Evolutionary conservation across 2,113 vertebrate species (phyloP), one percentile per base, ranked within the genome.

Genomic region (Ceyx melanurus): DNA sequence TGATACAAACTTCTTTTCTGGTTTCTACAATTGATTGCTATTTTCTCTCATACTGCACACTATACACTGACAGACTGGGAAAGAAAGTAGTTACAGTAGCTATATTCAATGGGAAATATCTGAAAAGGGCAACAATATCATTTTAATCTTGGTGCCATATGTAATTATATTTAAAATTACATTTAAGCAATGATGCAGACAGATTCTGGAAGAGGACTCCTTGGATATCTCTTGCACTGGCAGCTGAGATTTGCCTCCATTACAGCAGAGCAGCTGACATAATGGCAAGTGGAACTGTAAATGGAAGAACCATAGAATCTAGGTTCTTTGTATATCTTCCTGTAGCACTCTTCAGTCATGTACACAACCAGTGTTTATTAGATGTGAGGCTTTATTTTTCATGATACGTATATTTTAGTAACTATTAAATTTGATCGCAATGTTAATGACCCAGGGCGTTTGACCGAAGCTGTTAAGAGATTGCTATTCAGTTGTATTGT

Each of bases 41-140:
- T 33, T 88, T 84, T 70, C 11, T 66, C 17, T 58, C 40, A 70
- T 13, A 50, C 21, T 33, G 43, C 54, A 53, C 3, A 16, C 13
- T 58, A 4, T 17, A 40, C 16, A 15, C 28, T 62, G 33, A 42
- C 42, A 37, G 33, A 45, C 17, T 50, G 42, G 20, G 31, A 68
- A 14, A 72, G 5, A n/a, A 74, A 66, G 13, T 35, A 67, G 22
- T 74, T 90, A 42, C 43, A 45, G 12, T 79, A 31, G 29, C 56
- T 71, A 66, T 23, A 35, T 45, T 20, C 15, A 72, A 21, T 15
- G 35, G 14, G 21, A 67, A 64, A 61, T 93, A 62, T 40, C 10
- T 85, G 57, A 79, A 92, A 89, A 84, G 29, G 54, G 48, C 45
- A 93, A 53, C 28, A 71, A 28, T 17, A 35, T 42, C 56, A 68